Base-by-base conservation (phyloP, 2,888 invertebrate species). In the Andrena fulva region DNA sequence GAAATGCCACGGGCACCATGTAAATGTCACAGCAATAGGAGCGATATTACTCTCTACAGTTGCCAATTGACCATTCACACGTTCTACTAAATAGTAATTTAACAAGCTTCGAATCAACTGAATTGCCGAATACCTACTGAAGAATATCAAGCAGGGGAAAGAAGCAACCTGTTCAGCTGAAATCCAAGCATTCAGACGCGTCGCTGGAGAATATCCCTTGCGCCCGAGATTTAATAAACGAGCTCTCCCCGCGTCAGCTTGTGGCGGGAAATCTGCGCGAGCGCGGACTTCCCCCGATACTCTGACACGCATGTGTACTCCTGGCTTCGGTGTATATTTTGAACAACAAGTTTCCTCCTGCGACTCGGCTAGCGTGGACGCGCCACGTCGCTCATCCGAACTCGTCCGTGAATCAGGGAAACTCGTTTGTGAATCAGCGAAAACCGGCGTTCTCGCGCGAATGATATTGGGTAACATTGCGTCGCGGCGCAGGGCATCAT, bases 271-370 rank as follows among this genome's bases (percentile, higher is more conserved):
- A 75, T 69, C 75, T 84, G 84, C 84, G 84, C 84, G 35, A 52
- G 71, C 70, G 76, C 68, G n/a, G 50, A 48, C 20, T n/a, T 4
- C 24, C 6, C n/a, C 56, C 2, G 12, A 16, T 16, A 3, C 42
- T 42, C 5, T 1, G 10, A 48, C 54, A 72, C 85, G 85, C 85
- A 85, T 85, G 85, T 72, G 85, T 80, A 71, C 27, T 50, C n/a
- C 8, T 31, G 2, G 27, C 27, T 35, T 35, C 48, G 33, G 48
- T 68, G 42, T 4, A 12, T 42, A 12, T 42, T 42, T 4, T 16
- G 35, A 27, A 68, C 27, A 83, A 84, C 27, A 83, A 84, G 79
- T 85, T 85, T 33, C 62, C 50, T 72, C 70, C 64, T 16, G 54
- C 67, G 50, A 54, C 60, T 75, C 74, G 62, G 60, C 64, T 62